Evolutionary conservation across 2,888 invertebrate genomes (phyloP), one percentile per base, ranked within the genome.

Genomic region (Malthinus flaveolus): DNA sequence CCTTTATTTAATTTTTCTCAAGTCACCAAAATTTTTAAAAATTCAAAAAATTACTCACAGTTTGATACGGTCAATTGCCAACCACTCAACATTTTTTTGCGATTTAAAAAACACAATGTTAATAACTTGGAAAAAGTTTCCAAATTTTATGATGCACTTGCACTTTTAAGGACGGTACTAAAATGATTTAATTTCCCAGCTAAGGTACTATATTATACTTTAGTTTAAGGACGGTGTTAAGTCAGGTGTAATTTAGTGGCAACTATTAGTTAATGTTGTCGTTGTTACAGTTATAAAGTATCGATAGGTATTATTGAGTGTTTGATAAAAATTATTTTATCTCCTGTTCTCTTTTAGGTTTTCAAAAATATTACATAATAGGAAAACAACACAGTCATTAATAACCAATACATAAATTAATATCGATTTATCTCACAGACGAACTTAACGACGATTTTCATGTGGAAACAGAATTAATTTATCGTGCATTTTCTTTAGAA

Each of bases 61-160:
- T 71, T 73, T 54, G 72, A 71, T 32, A 73, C 36, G 5, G 58
- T 56, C 12, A 69, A 50, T 48, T 67, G 65, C 71, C 71, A 71
- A 56, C 71, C 71, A 13, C 65, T 66, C 52, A 71, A 65, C 71
- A 71, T 72, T 51, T 47, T 73, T 65, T 52, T 70, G 47, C n/a
- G n/a, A 23, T 23, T 23, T 23, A 23, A 23, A 5, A 23, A 13
- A 42, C 39, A 1, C 23, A 15, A 4, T n/a, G n/a, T 23, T 42
- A 15, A 15, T 7, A 8, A 13, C 2, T 8, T n/a, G 7, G 5
- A n/a, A 42, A 42, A 42, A 39, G 8, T 23, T 23, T 39, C n/a
- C n/a, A 15, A 42, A 42, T 4, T 39, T 5, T 13, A 39, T 12
- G 12, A 37, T 13, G n/a, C 8, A 39, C 8, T 37, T 12, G 9